phyloP scores from a whole-genome alignment of 2,888 invertebrate genomes.

The Tuta absoluta region DNA sequence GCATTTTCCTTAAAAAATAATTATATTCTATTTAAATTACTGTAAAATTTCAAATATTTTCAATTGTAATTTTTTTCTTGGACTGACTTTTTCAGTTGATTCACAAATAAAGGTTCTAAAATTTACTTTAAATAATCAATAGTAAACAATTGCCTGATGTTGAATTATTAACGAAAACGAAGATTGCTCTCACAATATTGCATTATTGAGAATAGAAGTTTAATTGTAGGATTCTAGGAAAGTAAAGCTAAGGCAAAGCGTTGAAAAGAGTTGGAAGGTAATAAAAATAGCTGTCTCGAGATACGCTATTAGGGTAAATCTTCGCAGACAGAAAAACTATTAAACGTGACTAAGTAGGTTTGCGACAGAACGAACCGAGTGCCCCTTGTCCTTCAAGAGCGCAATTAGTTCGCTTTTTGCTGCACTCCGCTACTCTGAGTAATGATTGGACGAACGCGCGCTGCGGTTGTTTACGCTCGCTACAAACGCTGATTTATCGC shows the following conservation, averaged over 20 bases:
- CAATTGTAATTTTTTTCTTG: no score
- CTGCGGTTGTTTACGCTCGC: slow-evolving; percentile 69
- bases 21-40: no score
- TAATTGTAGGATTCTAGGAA: slow-evolving; percentile 28
- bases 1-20: no score
- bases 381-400: slow-evolving; percentile 76
- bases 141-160: no score
- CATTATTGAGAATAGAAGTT: slow-evolving; percentile 5
- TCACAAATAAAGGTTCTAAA: no score
- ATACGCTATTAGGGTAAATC: slow-evolving; percentile 44
- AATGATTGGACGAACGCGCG: slow-evolving; percentile 68
- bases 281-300: slow-evolving; percentile 43
- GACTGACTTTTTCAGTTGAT: no score
- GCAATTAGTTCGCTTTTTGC: slow-evolving; percentile 78
- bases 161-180: no score
- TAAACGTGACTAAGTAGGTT: slow-evolving; percentile 77
- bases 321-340: slow-evolving; percentile 66
- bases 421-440: slow-evolving; percentile 73
- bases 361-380: slow-evolving; percentile 65
- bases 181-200: no score
- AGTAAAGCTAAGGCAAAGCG: slow-evolving; percentile 44
- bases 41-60: no score
- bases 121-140: no score
- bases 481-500: slow-evolving; percentile 73
- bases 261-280: slow-evolving; percentile 38